Conservation (phyloP, 2,888 invertebrate species). For the Antitype chi region DNA sequence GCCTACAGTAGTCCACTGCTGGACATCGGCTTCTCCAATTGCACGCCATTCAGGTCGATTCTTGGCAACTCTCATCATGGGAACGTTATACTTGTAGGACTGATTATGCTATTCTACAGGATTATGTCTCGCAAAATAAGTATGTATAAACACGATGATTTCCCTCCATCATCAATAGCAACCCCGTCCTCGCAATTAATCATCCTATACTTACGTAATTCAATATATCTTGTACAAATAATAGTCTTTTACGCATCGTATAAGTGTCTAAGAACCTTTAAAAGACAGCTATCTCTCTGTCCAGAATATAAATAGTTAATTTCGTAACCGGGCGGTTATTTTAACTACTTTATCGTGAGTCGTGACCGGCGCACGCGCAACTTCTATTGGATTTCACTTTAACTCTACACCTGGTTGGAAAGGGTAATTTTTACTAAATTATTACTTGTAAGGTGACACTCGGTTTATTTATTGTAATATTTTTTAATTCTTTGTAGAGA, state of each 20-base stretch:
- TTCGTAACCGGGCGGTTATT: conserved; percentile 63
- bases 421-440: conserved; percentile 47
- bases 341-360: conserved; percentile 70
- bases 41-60: no score
- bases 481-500: conserved; percentile 40
- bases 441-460: conserved; percentile 39
- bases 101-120: not conserved
- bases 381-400: conserved; percentile 57
- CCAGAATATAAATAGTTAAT: conserved; percentile 69
- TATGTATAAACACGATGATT: not conserved
- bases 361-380: conserved; percentile 52
- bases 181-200: not conserved
- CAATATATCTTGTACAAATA: conserved; percentile 16
- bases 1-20: no score
- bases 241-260: conserved; percentile 9
- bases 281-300: conserved; percentile 48
- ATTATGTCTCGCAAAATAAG: not conserved
- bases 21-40: no score
- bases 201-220: not conserved
- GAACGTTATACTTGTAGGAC: no score
- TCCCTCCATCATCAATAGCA: not conserved
- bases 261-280: conserved; percentile 52
- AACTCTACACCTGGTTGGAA: conserved; percentile 55
- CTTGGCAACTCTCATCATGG: no score
- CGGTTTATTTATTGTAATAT: conserved; percentile 47